These are phyloP conservation scores for Spinus olivaceus DNA, from an alignment of 2,797 vertebrate species.

Conservation along the genomic window DNA sequence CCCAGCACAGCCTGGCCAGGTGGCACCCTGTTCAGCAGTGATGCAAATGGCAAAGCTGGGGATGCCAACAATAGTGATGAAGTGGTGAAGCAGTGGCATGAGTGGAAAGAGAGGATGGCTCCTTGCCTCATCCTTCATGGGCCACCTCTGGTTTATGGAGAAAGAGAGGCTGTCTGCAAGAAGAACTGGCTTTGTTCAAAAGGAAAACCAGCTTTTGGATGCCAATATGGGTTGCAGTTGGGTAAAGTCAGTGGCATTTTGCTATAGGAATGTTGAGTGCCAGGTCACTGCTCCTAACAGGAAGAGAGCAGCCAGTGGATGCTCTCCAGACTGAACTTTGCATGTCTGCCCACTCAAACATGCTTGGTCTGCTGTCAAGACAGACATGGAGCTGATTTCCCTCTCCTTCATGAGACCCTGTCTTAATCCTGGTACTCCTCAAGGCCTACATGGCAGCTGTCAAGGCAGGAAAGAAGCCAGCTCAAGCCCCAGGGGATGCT, in stretches of 20 bases:
- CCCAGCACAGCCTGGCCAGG: neutral
- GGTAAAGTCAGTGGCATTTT: neutral
- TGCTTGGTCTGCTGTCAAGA: neutral
- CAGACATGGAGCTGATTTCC: neutral
- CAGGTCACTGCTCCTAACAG: neutral
- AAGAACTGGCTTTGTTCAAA: neutral
- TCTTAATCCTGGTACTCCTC: neutral
- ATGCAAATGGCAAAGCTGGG: neutral
- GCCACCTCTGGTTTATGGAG: neutral
- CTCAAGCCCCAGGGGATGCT: neutral
- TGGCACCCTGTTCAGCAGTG: accelerated
- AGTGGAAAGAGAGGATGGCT: neutral
- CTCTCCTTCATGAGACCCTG: neutral
- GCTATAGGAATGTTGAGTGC: neutral
- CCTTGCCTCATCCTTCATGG: accelerated
- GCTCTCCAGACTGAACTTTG: neutral
- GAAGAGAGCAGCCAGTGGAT: neutral
- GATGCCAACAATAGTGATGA: neutral
- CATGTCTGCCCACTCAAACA: neutral
- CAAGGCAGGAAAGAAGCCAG: neutral
- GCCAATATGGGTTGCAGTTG: neutral
- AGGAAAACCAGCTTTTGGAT: neutral
- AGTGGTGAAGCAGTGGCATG: too few relatives aligned
- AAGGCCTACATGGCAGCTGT: accelerated
- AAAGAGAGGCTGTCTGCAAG: neutral